phyloP scores from a whole-genome alignment of 2,797 vertebrate genomes.

The Micropoecilia bifurca region DNA sequence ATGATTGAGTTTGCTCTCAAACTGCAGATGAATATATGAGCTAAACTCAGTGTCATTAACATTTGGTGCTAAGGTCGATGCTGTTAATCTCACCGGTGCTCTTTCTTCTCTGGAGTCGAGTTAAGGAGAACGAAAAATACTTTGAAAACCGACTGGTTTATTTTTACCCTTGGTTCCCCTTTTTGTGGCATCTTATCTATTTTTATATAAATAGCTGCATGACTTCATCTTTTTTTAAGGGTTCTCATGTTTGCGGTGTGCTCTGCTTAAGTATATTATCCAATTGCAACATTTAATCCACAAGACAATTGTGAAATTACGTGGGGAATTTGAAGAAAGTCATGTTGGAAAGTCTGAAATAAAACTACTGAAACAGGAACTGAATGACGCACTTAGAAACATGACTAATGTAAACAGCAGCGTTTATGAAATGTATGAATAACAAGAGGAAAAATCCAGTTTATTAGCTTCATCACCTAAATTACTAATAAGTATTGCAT shows the following conservation, averaged over 20 bases:
- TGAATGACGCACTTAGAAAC: constrained; percentile 13
- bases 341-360: constrained; percentile 16
- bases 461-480: background rate
- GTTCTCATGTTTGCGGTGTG: background rate
- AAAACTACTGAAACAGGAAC: background rate
- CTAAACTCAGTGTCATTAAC: background rate
- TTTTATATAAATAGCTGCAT: background rate
- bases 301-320: constrained; percentile 16
- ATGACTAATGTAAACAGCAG: background rate
- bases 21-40: background rate
- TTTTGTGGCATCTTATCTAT: background rate
- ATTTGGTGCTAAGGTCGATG: background rate
- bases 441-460: background rate
- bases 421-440: background rate
- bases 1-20: constrained; percentile 25
- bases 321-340: constrained; percentile 19
- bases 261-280: background rate
- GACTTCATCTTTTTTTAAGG: constrained; percentile 3
- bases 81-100: background rate
- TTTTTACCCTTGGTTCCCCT: background rate
- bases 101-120: background rate
- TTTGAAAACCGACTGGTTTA: background rate
- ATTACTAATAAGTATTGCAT: background rate
- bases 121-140: background rate
- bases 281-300: background rate